Conservation (phyloP, 2,888 invertebrate species). For the Pterostichus madidus region DNA sequence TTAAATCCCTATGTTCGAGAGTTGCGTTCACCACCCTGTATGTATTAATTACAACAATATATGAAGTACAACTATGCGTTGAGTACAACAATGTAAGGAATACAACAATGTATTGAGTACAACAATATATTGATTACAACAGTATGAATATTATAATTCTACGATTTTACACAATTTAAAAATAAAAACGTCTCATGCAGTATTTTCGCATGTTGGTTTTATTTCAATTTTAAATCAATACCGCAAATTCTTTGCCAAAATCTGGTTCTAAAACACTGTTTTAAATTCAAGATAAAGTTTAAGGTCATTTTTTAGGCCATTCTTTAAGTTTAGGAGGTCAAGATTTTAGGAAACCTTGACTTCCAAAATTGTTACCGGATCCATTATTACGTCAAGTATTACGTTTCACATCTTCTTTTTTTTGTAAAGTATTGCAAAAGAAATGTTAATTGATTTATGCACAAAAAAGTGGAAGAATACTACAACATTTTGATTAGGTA, state of each 20-base stretch:
- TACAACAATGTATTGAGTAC: no score
- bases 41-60: no score
- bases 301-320: not conserved
- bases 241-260: not conserved
- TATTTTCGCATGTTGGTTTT: not conserved
- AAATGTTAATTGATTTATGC: not conserved
- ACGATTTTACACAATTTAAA: no score
- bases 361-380: slow-evolving; percentile 3
- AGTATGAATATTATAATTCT: no score
- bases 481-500: not conserved
- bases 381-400: not conserved
- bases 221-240: slow-evolving; percentile 1
- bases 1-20: no score
- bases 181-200: no score
- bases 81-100: no score
- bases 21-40: no score
- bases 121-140: no score
- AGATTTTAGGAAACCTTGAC: not conserved
- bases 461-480: not conserved
- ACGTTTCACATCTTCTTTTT: not conserved
- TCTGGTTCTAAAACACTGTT: not conserved
- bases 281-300: not conserved
- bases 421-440: not conserved
- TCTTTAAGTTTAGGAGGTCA: not conserved
- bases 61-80: no score